Evolutionary conservation across 2,888 invertebrate species (phyloP).

Genomic region (Formica aserva): DNA sequence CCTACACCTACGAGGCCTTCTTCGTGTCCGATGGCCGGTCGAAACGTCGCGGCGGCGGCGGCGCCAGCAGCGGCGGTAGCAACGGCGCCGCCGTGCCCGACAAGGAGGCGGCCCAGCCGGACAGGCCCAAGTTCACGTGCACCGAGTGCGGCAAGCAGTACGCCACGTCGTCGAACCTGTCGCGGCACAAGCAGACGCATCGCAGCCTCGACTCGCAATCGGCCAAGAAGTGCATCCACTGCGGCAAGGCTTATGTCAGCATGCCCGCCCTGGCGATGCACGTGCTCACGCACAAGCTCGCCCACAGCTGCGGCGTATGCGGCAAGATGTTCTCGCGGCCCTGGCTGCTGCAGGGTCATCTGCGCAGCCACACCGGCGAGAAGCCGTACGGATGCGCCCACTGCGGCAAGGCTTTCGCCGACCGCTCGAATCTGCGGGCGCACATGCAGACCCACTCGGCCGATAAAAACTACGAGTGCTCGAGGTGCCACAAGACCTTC

Average conservation of each 20-base stretch:
- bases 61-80: slow-evolving; percentile 76
- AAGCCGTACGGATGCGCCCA: slow-evolving; percentile 97
- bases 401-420: slow-evolving; percentile 98
- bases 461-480: slow-evolving; percentile 96
- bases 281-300: slow-evolving; percentile 96
- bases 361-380: slow-evolving; percentile 97
- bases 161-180: slow-evolving; percentile 96
- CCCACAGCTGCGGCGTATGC: slow-evolving; percentile 97
- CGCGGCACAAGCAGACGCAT: slow-evolving; percentile 96
- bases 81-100: slow-evolving; percentile 84
- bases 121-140: slow-evolving; percentile 89
- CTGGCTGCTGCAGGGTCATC: slow-evolving; percentile 96
- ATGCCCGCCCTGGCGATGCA: slow-evolving; percentile 99
- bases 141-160: slow-evolving; percentile 96
- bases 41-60: slow-evolving; percentile 87
- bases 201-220: slow-evolving; percentile 94
- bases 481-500: slow-evolving; percentile 95
- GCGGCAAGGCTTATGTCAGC: slow-evolving; percentile 99
- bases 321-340: slow-evolving; percentile 98
- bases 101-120: slow-evolving; percentile 83
- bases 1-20: slow-evolving; percentile 96
- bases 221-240: slow-evolving; percentile 97
- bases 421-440: slow-evolving; percentile 96
- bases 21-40: slow-evolving; percentile 95
- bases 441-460: slow-evolving; percentile 98